These are phyloP conservation scores for Sprattus sprattus DNA, from an alignment of 2,113 vertebrate species.

Conservation along the genomic window DNA sequence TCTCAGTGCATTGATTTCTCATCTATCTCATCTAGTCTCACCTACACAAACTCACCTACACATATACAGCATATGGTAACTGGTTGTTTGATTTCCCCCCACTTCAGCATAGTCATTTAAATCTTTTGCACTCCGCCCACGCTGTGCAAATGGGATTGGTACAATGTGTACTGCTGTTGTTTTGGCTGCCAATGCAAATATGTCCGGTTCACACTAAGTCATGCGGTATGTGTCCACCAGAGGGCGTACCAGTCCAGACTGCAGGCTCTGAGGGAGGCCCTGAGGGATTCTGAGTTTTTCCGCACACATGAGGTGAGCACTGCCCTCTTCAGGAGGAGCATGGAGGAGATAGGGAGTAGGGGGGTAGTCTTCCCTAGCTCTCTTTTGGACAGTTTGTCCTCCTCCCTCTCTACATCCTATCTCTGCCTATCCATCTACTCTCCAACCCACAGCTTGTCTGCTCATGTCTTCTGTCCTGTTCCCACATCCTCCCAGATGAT, in stretches of 20 bases:
- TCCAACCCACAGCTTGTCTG: too few species aligned
- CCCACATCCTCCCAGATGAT: slow-evolving; percentile 63
- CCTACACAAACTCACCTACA: too few species aligned
- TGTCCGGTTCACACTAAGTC: neutral
- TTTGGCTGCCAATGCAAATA: neutral
- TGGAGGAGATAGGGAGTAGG: too few species aligned
- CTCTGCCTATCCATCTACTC: neutral
- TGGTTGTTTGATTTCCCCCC: neutral
- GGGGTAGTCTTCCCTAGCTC: too few species aligned
- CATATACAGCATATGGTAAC: too few species aligned
- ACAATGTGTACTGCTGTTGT: neutral
- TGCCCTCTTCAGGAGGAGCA: neutral
- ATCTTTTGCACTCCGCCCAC: neutral
- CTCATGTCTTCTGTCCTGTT: slow-evolving; percentile 14
- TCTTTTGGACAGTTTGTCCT: neutral
- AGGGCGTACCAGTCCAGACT: slow-evolving; percentile 71
- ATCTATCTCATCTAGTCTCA: neutral
- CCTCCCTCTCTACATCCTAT: neutral
- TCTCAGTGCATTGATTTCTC: neutral
- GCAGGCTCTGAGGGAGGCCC: slow-evolving; percentile 57
- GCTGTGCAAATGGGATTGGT: neutral
- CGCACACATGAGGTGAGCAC: slow-evolving; percentile 71
- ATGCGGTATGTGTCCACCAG: slow-evolving; percentile 52
- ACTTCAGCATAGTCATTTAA: neutral
- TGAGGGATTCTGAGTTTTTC: slow-evolving; percentile 72